phyloP scores from a whole-genome alignment of 2,888 invertebrate species.

The Agrochola lychnidis region DNA sequence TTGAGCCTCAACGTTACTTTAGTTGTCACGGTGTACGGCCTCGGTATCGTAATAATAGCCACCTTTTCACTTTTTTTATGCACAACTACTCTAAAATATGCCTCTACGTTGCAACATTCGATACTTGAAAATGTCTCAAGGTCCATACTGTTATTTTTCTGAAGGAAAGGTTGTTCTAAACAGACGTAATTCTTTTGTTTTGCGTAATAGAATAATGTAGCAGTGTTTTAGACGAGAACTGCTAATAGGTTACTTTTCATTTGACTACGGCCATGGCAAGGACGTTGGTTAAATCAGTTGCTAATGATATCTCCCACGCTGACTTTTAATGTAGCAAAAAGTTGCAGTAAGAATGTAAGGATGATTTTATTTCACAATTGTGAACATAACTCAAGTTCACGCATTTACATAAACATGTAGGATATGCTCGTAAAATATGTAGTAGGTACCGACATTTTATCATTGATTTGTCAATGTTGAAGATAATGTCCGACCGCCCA shows the following conservation, averaged over 20 bases:
- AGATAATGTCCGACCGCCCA: constrained; percentile 14
- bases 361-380: constrained; percentile 7
- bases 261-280: constrained; percentile 48
- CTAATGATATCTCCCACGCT: constrained; percentile 32
- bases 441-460: constrained; percentile 13
- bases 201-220: constrained; percentile 30
- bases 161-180: constrained; percentile 57
- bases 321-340: constrained; percentile 7
- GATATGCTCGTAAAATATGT: constrained; percentile 3
- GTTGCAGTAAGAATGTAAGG: neutral
- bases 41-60: constrained; percentile 71
- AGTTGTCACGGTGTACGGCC: constrained; percentile 75
- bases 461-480: constrained; percentile 24
- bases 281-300: constrained; percentile 36
- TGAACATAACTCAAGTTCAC: constrained; percentile 6
- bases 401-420: constrained; percentile 15
- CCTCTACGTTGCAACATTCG: constrained; percentile 68
- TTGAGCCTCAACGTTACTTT: constrained; percentile 60
- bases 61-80: constrained; percentile 79
- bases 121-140: constrained; percentile 69
- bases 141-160: constrained; percentile 56
- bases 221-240: constrained; percentile 26
- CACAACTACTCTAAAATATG: constrained; percentile 73
- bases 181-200: constrained; percentile 59
- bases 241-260: constrained; percentile 36